Conservation (phyloP, 2,797 vertebrate genomes). For the Synanceia verrucosa region DNA sequence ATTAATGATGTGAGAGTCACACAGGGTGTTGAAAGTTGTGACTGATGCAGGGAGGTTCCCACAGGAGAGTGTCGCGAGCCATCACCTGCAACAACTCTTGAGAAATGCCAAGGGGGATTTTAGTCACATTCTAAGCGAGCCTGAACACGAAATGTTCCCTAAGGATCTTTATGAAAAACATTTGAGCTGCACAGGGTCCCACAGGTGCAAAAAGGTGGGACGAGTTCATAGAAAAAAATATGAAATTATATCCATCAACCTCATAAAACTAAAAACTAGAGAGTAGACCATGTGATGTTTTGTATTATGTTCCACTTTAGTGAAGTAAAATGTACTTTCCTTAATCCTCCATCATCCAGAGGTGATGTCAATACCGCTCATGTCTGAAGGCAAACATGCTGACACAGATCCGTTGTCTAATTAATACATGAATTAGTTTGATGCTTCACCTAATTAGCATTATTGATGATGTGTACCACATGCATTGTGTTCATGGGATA, state of each 20-base stretch:
- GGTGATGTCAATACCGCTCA: background rate
- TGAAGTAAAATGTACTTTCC: background rate
- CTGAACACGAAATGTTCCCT: slow-evolving; percentile 35
- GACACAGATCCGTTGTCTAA: background rate
- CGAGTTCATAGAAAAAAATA: background rate
- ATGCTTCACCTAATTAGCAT: background rate
- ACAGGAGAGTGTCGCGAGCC: slow-evolving; percentile 28
- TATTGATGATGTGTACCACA: background rate
- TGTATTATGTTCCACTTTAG: background rate
- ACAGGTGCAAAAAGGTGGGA: background rate
- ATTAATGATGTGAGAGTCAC: slow-evolving; percentile 1
- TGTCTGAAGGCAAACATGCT: background rate
- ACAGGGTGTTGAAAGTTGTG: slow-evolving; percentile 51
- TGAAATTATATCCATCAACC: background rate
- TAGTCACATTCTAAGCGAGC: slow-evolving; percentile 36
- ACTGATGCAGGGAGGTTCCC: slow-evolving; percentile 23
- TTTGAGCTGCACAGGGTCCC: background rate
- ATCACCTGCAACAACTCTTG: slow-evolving; percentile 48
- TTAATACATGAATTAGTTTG: background rate
- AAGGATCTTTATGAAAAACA: slow-evolving; percentile 4
- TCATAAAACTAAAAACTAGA: too few species aligned
- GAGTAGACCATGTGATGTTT: background rate
- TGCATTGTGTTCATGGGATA: background rate
- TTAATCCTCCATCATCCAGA: background rate
- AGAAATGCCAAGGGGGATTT: slow-evolving; percentile 1